Conservation (phyloP, 2,797 vertebrate genomes). For the Gambusia yucatana region DNA sequence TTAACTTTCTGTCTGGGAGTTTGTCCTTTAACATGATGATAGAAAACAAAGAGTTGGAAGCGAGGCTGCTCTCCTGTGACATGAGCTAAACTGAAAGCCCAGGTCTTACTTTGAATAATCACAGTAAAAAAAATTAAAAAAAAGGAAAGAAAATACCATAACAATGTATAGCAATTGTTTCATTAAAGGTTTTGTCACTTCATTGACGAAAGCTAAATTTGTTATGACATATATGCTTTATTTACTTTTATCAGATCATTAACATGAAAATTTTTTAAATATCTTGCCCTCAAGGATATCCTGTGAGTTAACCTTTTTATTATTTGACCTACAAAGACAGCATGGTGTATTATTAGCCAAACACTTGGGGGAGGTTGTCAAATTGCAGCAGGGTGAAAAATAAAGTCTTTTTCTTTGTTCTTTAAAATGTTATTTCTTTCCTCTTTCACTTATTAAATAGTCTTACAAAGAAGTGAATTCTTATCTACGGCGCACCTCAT, state of each 20-base stretch:
- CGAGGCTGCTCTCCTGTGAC: neutral
- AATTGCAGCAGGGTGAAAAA: neutral
- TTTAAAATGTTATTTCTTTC: conserved; percentile 71
- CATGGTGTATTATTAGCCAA: neutral
- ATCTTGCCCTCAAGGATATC: conserved; percentile 24
- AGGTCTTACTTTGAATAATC: neutral
- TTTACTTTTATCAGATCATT: conserved; percentile 4
- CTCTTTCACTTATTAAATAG: conserved; percentile 61
- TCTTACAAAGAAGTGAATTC: conserved; percentile 57
- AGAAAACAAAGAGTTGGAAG: neutral
- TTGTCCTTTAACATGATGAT: conserved; percentile 9
- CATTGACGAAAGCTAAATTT: neutral
- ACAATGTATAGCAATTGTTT: neutral
- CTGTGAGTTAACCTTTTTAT: conserved; percentile 12
- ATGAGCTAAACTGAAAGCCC: neutral
- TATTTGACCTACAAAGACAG: conserved; percentile 13
- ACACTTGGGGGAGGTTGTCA: neutral
- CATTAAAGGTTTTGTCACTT: neutral
- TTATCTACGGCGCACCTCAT: conserved; percentile 61
- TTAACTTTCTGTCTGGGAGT: conserved; percentile 4
- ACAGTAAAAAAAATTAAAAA: neutral
- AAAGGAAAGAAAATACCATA: neutral
- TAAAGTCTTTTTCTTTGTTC: conserved; percentile 66
- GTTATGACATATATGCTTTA: neutral
- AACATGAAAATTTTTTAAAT: conserved; percentile 17